Base-by-base conservation (phyloP, 1,140 invertebrate genomes). In the Condylostylus longicornis region DNA sequence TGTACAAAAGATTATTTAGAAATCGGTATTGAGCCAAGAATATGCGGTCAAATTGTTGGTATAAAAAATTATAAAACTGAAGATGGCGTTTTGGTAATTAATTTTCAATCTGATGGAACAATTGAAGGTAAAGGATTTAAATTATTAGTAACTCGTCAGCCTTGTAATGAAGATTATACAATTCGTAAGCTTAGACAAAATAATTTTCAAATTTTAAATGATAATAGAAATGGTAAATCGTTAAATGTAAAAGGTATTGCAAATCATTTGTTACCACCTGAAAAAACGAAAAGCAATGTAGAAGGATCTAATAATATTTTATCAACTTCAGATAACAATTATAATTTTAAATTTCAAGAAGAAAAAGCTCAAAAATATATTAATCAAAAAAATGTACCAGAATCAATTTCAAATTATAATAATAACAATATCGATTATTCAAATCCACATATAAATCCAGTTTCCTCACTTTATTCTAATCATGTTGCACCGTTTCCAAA, bases 1-100 rank as follows among this genome's bases (percentile, higher is more conserved):
- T 74, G 71, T 50, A 45, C 43, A 6, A 52, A 58, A 10, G 68
- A 71, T 49, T 66, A 65, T 31, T 42, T 74, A 43, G 54, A 54
- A 4, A 50, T 58, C 31, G 54, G 54, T 1, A 29, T 58, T 37
- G 44, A 58, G 31, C 45, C 54, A n/a, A n/a, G n/a, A 18, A 51
- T 68, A 18, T 72, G 70, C 39, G 69, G 69, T 1, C 60, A 44
- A n/a, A 53, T 59, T 12, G 40, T 51, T 14, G 65, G 64, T 4
- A 55, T 65, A 5, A 63, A 61, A 35, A 61, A 54, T 10, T 71
- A 68, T 42, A 48, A 47, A 5, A 64, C 63, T 0, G 54, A 55
- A 10, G 59, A 68, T 47, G 67, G 68, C 9, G 48, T 48, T 4
- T 42, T 69, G 4, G 48, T 46, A 1, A 18, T 68, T n/a, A 43